Evolutionary conservation across 2,113 vertebrate species (phyloP).

Genomic region (Galbula dea): DNA sequence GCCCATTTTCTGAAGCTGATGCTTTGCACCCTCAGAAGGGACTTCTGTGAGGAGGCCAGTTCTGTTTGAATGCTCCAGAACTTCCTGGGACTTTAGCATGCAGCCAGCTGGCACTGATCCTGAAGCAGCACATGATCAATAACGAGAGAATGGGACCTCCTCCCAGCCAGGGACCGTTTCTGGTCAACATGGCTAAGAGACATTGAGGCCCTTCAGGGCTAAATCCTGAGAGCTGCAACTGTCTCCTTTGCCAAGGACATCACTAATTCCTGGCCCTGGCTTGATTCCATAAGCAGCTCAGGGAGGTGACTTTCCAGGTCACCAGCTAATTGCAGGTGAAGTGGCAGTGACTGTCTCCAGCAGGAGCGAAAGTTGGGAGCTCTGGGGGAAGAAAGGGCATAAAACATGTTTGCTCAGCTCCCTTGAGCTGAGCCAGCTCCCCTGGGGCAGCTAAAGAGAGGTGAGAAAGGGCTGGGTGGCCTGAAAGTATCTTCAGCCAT

Average conservation of each 20-base stretch:
- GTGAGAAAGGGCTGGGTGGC: background rate
- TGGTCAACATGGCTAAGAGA: background rate
- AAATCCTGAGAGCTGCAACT: background rate
- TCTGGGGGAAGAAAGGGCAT: background rate
- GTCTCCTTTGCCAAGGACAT: constrained; percentile 60
- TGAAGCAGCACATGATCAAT: background rate
- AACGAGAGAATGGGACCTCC: background rate
- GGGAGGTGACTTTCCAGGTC: constrained; percentile 56
- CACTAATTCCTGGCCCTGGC: constrained; percentile 31
- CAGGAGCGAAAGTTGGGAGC: constrained; percentile 20
- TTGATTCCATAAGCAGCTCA: constrained; percentile 57
- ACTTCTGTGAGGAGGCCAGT: background rate
- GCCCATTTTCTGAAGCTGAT: background rate
- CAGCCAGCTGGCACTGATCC: background rate
- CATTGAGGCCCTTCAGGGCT: constrained; percentile 43
- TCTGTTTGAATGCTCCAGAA: background rate
- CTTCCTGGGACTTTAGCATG: background rate
- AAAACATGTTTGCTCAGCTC: background rate
- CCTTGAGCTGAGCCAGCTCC: background rate
- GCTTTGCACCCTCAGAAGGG: background rate
- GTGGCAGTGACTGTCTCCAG: constrained; percentile 14
- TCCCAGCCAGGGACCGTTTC: background rate
- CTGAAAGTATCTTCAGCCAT: background rate
- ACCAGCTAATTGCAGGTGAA: constrained; percentile 43
- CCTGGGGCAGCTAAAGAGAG: background rate